A percentile compares a stretch with the other conserved stretches of the same genome.
Evolutionary conservation across 2,797 vertebrate species (phyloP).

Genomic region (Rhyacichthys aspro): DNA sequence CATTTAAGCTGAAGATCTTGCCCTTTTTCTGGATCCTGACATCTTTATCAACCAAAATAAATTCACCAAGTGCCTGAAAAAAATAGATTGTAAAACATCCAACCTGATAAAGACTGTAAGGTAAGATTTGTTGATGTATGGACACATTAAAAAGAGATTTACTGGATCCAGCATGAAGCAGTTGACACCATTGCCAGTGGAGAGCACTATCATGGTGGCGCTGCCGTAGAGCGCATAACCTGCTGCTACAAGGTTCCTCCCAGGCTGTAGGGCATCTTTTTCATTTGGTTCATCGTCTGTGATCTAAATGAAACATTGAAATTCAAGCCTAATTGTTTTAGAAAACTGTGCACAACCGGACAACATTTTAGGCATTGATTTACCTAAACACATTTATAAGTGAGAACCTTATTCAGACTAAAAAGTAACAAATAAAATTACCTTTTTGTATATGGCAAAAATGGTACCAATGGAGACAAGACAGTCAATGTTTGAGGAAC

Average conservation of each 20-base stretch:
- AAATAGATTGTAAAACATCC: not conserved
- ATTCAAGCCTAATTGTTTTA: too few species aligned
- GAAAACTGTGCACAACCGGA: too few species aligned
- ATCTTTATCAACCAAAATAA: constrained; percentile 91
- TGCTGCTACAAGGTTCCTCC: constrained; percentile 91
- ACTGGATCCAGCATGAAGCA: constrained; percentile 98
- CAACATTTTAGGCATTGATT: too few species aligned
- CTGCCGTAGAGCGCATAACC: constrained; percentile 97
- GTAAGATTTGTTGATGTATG: not conserved
- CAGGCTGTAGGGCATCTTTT: constrained; percentile 90
- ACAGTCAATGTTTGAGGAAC: constrained; percentile 98
- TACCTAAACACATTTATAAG: too few species aligned
- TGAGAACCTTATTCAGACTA: too few species aligned
- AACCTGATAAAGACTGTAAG: not conserved
- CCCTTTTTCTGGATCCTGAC: constrained; percentile 93
- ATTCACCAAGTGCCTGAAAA: constrained; percentile 91
- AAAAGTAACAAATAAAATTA: constrained; percentile 8
- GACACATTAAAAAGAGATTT: constrained; percentile 44
- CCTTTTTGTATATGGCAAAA: constrained; percentile 94
- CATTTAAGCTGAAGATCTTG: constrained; percentile 95
- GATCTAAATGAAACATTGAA: constrained; percentile 60
- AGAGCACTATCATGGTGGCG: constrained; percentile 95
- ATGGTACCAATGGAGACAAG: constrained; percentile 98
- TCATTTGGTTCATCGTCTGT: constrained; percentile 84
- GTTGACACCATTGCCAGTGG: constrained; percentile 90